A percentile compares a stretch with the other conserved stretches of the same genome.
Evolutionary conservation across 2,113 vertebrate species (phyloP).

Genomic region (Paralichthys olivaceus): DNA sequence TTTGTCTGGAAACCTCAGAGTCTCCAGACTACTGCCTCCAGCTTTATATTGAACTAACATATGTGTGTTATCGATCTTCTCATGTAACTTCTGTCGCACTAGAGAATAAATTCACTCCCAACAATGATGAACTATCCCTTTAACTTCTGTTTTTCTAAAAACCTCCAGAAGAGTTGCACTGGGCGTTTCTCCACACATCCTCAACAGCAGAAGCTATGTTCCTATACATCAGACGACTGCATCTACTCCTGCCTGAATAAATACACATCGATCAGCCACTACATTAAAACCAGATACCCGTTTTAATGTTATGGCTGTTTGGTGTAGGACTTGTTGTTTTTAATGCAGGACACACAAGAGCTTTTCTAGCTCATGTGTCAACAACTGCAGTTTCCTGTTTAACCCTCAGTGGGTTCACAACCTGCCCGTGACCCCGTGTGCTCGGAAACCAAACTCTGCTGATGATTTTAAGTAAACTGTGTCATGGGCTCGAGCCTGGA

Average conservation of each 20-base stretch:
- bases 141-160: too few relatives aligned
- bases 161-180: too few relatives aligned
- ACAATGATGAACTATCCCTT: too few relatives aligned
- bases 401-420: constrained; percentile 45
- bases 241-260: background rate
- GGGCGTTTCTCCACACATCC: too few relatives aligned
- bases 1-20: too few relatives aligned
- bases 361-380: constrained; percentile 32
- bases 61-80: too few relatives aligned
- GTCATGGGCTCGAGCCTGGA: constrained; percentile 35
- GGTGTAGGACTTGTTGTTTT: background rate
- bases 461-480: constrained; percentile 43
- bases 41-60: too few relatives aligned
- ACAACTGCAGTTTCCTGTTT: constrained; percentile 33
- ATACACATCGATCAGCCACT: background rate
- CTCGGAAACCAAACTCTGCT: constrained; percentile 22
- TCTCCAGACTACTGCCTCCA: too few relatives aligned
- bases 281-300: background rate
- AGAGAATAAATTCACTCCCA: too few relatives aligned
- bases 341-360: background rate
- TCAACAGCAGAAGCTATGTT: too few relatives aligned
- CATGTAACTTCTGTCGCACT: too few relatives aligned
- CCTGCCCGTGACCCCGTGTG: constrained; percentile 35
- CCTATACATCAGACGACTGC: too few relatives aligned
- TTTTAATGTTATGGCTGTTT: background rate